Evolutionary conservation across 2,888 invertebrate genomes (phyloP).

Genomic region (Torymus texanus): DNA sequence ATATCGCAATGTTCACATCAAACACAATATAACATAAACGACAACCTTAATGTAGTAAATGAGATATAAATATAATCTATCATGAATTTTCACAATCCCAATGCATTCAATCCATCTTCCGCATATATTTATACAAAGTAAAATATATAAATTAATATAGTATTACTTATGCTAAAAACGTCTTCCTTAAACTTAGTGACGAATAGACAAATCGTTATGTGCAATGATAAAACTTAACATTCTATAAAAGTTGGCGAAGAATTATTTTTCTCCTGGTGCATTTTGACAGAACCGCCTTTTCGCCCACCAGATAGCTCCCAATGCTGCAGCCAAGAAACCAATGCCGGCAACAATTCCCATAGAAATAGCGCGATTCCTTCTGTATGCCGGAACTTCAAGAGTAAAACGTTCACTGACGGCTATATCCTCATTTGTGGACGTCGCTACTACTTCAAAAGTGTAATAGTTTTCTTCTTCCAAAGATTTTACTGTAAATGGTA

Average conservation of each 20-base stretch:
- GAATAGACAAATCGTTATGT: conserved; percentile 29
- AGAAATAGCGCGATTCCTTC: conserved; percentile 83
- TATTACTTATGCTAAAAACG: conserved; percentile 21
- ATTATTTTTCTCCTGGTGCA: conserved; percentile 64
- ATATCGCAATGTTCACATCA: conserved; percentile 36
- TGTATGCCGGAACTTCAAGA: conserved; percentile 83
- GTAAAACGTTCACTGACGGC: conserved; percentile 80
- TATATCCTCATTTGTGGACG: conserved; percentile 79
- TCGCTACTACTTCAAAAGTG: conserved; percentile 84
- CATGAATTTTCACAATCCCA: conserved; percentile 20
- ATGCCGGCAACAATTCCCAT: conserved; percentile 84
- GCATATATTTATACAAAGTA: conserved; percentile 26
- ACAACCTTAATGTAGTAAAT: conserved; percentile 38
- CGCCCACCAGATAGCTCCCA: conserved; percentile 80
- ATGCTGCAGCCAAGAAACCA: conserved; percentile 81
- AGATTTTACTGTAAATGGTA: conserved; percentile 78
- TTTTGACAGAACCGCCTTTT: conserved; percentile 74
- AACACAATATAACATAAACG: conserved; percentile 30
- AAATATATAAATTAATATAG: conserved; percentile 28
- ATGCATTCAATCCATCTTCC: conserved; percentile 25
- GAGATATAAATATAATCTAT: conserved; percentile 10
- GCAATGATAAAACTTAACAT: conserved; percentile 37
- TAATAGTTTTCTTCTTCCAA: conserved; percentile 85
- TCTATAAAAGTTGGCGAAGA: neutral
- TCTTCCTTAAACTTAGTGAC: conserved; percentile 30